A percentile compares a stretch with the other conserved stretches of the same genome.
phyloP scores from a whole-genome alignment of 2,797 vertebrate species.

The Poliocrania exsul region DNA sequence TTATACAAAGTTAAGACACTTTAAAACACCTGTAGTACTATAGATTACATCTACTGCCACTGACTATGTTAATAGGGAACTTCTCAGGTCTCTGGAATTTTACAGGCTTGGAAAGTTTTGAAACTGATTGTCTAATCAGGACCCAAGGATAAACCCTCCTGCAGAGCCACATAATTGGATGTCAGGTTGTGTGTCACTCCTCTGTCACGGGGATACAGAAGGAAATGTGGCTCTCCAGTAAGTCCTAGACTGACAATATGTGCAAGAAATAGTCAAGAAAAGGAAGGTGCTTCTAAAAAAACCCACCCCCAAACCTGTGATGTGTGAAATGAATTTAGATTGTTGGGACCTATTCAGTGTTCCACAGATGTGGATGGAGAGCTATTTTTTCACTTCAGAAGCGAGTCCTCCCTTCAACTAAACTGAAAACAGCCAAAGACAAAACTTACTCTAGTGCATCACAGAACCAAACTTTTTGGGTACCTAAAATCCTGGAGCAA shows the following conservation, averaged over 20 bases:
- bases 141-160: neutral
- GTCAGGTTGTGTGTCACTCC: neutral
- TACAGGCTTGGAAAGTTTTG: neutral
- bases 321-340: neutral
- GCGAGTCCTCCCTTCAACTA: neutral
- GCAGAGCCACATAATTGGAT: neutral
- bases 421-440: neutral
- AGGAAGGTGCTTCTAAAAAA: neutral
- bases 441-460: neutral
- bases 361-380: neutral
- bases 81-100: neutral
- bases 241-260: neutral
- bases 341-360: neutral
- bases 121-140: neutral
- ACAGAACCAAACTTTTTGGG: neutral
- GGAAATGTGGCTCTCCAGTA: neutral
- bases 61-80: neutral
- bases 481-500: neutral
- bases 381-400: neutral
- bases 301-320: neutral
- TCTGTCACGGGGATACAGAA: neutral
- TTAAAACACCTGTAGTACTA: neutral
- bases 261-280: neutral
- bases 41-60: neutral
- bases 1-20: conserved; percentile 25